Conservation (phyloP, 2,797 vertebrate genomes). For the Anolis apletophallus region DNA sequence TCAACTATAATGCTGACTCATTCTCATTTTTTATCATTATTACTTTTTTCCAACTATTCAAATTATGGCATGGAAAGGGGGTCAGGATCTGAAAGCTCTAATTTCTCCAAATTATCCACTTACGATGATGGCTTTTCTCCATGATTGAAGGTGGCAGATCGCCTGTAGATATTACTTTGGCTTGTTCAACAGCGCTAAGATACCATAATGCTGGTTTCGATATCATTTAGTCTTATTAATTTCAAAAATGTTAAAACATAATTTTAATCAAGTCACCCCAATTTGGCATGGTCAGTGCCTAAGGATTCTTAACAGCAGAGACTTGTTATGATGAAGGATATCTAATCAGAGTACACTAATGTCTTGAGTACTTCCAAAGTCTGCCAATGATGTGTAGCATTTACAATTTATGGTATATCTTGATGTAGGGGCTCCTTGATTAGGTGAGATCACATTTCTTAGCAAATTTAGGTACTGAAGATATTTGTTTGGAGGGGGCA, state of each 20-base stretch:
- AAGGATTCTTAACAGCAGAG: constrained; percentile 26
- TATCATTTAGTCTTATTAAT: constrained; percentile 23
- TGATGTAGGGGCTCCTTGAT: background rate
- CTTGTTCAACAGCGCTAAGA: constrained; percentile 14
- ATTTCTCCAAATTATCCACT: constrained; percentile 26
- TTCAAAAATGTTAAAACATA: constrained; percentile 18
- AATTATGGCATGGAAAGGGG: background rate
- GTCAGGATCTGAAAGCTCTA: constrained; percentile 3
- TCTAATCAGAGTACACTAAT: background rate
- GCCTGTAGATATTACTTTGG: constrained; percentile 10
- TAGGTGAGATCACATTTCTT: background rate
- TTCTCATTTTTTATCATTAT: constrained; percentile 20
- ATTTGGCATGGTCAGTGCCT: constrained; percentile 13
- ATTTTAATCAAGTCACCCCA: constrained; percentile 27
- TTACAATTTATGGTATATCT: background rate
- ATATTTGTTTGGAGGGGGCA: too few species aligned
- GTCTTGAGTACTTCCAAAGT: background rate
- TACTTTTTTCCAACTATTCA: constrained; percentile 7
- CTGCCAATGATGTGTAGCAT: background rate
- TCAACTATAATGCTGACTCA: background rate
- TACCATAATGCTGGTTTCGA: constrained; percentile 28
- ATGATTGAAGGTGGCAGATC: constrained; percentile 15
- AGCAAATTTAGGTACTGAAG: background rate
- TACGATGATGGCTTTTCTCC: constrained; percentile 23
- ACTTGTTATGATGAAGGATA: background rate